phyloP scores from a whole-genome alignment of 35 echinoderm and acorn worm species.

The Patiria miniata region DNA sequence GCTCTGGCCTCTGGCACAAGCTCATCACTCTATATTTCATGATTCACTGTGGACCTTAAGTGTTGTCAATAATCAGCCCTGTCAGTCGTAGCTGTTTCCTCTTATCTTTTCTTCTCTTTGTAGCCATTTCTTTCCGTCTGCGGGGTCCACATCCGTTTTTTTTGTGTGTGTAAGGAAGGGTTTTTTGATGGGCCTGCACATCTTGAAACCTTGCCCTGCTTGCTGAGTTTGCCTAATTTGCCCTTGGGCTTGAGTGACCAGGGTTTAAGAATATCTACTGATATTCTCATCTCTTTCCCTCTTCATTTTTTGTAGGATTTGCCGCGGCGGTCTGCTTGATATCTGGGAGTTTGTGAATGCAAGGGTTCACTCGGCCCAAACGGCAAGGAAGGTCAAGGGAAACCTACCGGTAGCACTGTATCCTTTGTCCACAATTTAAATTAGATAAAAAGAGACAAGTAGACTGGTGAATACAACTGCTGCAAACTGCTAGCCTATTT shows the following conservation, averaged over 20 bases:
- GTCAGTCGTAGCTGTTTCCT: too few relatives aligned
- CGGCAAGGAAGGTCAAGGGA: constrained; percentile 43
- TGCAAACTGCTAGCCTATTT: too few relatives aligned
- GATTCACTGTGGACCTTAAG: too few relatives aligned
- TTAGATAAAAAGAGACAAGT: too few relatives aligned
- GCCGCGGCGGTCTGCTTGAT: constrained; percentile 42
- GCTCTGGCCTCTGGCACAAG: too few relatives aligned
- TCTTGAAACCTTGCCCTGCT: neutral
- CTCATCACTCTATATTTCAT: too few relatives aligned
- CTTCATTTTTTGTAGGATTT: constrained; percentile 37
- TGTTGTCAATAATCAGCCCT: too few relatives aligned
- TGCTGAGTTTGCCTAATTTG: neutral
- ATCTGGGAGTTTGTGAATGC: constrained; percentile 48
- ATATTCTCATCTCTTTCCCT: neutral
- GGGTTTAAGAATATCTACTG: too few relatives aligned
- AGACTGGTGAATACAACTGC: too few relatives aligned
- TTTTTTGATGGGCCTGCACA: neutral
- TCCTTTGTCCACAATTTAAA: constrained; percentile 26
- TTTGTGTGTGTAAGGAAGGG: too few relatives aligned
- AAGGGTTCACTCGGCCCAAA: constrained; percentile 63
- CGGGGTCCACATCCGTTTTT: neutral
- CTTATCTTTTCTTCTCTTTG: too few relatives aligned
- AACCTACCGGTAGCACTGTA: constrained; percentile 68
- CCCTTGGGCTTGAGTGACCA: neutral
- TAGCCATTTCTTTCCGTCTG: neutral